Conservation (phyloP, 1,140 invertebrate genomes). For the Macrotrachela quadricornifera region DNA sequence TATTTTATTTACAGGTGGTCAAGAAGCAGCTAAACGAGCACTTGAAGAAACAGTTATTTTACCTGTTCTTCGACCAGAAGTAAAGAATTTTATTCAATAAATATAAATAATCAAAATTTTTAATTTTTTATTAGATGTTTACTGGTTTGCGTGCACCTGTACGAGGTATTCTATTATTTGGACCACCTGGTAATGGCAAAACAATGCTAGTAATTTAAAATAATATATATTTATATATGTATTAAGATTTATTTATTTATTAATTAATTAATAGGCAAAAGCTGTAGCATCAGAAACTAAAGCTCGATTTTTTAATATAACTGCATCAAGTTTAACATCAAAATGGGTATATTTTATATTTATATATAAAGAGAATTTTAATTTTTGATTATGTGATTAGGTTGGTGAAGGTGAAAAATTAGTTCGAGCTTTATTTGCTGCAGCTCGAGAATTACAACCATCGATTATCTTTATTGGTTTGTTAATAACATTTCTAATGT, state of each 20-base stretch:
- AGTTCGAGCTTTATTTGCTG: slow-evolving; percentile 75
- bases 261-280: slow-evolving; percentile 72
- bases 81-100: slow-evolving; percentile 5
- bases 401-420: slow-evolving; percentile 94
- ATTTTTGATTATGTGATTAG: slow-evolving; percentile 31
- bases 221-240: slow-evolving; percentile 11
- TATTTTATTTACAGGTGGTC: slow-evolving; percentile 44
- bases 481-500: slow-evolving; percentile 47
- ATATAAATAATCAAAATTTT: neutral
- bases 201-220: slow-evolving; percentile 21
- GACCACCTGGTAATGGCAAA: slow-evolving; percentile 41
- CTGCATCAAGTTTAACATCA: slow-evolving; percentile 85
- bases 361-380: slow-evolving; percentile 55
- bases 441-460: slow-evolving; percentile 65
- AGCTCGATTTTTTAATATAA: slow-evolving; percentile 67
- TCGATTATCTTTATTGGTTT: slow-evolving; percentile 63
- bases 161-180: slow-evolving; percentile 28
- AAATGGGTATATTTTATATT: slow-evolving; percentile 81
- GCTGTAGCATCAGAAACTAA: slow-evolving; percentile 22
- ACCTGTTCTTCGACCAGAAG: slow-evolving; percentile 38
- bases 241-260: slow-evolving; percentile 71
- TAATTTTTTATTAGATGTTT: slow-evolving; percentile 46
- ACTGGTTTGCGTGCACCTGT: slow-evolving; percentile 36
- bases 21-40: slow-evolving; percentile 92
- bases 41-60: slow-evolving; percentile 96